phyloP scores from a whole-genome alignment of 2,888 invertebrate species.

The Brachyopa scutellaris region DNA sequence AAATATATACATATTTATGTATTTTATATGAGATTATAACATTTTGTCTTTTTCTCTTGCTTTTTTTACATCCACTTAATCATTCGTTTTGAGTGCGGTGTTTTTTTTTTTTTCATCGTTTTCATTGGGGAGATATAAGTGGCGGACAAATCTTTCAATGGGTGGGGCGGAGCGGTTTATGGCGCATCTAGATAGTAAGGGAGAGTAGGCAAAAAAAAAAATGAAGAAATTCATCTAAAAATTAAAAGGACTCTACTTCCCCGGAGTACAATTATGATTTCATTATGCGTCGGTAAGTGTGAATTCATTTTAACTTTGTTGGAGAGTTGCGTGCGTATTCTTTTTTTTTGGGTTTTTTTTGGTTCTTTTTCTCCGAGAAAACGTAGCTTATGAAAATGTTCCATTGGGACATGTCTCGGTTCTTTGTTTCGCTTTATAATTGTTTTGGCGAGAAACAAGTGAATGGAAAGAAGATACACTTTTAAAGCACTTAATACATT shows the following conservation, averaged over 20 bases:
- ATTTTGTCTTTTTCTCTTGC: constrained; percentile 20
- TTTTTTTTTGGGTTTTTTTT: constrained; percentile 10
- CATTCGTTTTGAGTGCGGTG: constrained; percentile 63
- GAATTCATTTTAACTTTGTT: constrained; percentile 65
- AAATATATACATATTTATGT: constrained; percentile 40
- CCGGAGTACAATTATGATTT: constrained; percentile 71
- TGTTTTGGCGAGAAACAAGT: constrained; percentile 54
- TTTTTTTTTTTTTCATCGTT: constrained; percentile 28
- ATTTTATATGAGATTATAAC: constrained; percentile 57
- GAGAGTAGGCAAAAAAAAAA: constrained; percentile 1
- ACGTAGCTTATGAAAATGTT: constrained; percentile 53
- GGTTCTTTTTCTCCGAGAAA: neutral
- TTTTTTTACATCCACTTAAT: constrained; percentile 56
- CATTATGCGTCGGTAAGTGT: constrained; percentile 72
- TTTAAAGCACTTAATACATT: constrained; percentile 19
- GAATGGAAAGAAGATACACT: constrained; percentile 31
- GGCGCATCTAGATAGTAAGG: constrained; percentile 28
- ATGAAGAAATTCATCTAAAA: constrained; percentile 47
- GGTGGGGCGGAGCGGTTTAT: constrained; percentile 29
- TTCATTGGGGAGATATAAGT: constrained; percentile 58
- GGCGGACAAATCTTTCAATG: constrained; percentile 61
- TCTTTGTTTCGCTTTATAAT: constrained; percentile 62
- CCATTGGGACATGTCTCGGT: constrained; percentile 55
- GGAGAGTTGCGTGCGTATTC: constrained; percentile 33
- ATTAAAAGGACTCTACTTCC: constrained; percentile 69